phyloP scores from a whole-genome alignment of 2,888 invertebrate species.

The Melanchra persicariae region DNA sequence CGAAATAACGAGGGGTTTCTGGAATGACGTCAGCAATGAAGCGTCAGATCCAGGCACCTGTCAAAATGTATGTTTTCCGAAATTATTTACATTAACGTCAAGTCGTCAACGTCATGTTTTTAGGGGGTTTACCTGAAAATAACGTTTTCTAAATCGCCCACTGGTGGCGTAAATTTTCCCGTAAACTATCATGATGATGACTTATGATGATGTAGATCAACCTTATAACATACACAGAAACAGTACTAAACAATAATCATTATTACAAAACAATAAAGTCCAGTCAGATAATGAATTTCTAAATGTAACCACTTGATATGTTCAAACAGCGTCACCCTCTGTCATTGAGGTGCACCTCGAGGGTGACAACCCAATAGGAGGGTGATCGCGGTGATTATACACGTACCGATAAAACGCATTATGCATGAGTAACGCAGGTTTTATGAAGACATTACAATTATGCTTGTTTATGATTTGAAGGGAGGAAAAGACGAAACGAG shows the following conservation, averaged over 20 bases:
- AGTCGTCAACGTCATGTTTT: no score
- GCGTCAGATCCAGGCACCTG: no score
- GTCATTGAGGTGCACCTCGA: slow-evolving; percentile 35
- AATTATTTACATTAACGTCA: no score
- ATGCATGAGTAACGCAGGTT: slow-evolving; percentile 49
- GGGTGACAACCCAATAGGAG: slow-evolving; percentile 67
- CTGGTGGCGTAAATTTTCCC: no score
- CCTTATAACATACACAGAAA: not conserved
- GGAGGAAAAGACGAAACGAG: no score
- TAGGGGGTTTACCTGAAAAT: no score
- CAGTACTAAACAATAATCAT: slow-evolving; percentile 10
- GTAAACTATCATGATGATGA: no score
- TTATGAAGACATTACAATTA: not conserved
- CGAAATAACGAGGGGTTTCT: no score
- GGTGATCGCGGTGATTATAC: slow-evolving; percentile 81
- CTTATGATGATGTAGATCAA: no score
- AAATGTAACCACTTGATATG: slow-evolving; percentile 58
- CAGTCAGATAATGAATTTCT: slow-evolving; percentile 43
- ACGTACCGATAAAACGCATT: slow-evolving; percentile 69
- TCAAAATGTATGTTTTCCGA: no score
- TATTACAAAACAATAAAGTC: slow-evolving; percentile 50
- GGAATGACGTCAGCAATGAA: no score
- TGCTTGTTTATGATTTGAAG: not conserved
- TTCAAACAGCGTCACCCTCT: slow-evolving; percentile 37
- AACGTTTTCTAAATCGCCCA: no score